phyloP scores from a whole-genome alignment of 2,113 vertebrate genomes.

The Pachypanchax playfairii region DNA sequence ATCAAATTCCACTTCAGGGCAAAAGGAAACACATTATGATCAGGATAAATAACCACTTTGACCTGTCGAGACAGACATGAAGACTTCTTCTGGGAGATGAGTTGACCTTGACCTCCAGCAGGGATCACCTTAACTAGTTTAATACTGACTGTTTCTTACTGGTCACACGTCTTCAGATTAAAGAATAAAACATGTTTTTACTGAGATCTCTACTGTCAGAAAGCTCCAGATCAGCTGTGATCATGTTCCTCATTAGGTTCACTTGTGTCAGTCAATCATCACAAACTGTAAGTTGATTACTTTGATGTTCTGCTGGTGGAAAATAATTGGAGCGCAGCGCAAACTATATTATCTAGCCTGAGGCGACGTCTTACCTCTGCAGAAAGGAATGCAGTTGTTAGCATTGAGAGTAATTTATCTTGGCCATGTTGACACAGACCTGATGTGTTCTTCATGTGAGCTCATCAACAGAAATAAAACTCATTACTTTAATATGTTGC shows the following conservation, averaged over 20 bases:
- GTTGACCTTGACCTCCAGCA: conserved; percentile 59
- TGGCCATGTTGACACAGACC: conserved; percentile 64
- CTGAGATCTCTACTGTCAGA: background rate
- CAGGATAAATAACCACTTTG: conserved; percentile 57
- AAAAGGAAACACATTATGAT: conserved; percentile 55
- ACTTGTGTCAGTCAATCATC: conserved; percentile 8
- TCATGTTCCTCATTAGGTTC: background rate
- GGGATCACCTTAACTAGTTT: no score
- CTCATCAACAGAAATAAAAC: conserved; percentile 14
- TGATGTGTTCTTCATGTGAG: conserved; percentile 66
- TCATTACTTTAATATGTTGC: no score
- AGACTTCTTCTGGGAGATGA: conserved; percentile 57
- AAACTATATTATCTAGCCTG: conserved; percentile 60
- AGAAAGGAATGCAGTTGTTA: conserved; percentile 80
- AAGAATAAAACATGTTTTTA: no score
- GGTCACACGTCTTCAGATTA: no score
- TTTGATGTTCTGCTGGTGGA: conserved; percentile 56
- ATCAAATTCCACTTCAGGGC: conserved; percentile 74
- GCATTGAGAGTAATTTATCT: conserved; percentile 82
- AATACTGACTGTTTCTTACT: no score
- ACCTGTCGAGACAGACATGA: conserved; percentile 55
- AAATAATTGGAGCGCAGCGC: conserved; percentile 61
- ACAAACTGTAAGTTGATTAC: conserved; percentile 43
- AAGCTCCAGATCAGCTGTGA: background rate
- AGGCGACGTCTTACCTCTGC: conserved; percentile 78